Evolutionary conservation across 2,797 vertebrate genomes (phyloP).

Genomic region (Sarcophilus harrisii): DNA sequence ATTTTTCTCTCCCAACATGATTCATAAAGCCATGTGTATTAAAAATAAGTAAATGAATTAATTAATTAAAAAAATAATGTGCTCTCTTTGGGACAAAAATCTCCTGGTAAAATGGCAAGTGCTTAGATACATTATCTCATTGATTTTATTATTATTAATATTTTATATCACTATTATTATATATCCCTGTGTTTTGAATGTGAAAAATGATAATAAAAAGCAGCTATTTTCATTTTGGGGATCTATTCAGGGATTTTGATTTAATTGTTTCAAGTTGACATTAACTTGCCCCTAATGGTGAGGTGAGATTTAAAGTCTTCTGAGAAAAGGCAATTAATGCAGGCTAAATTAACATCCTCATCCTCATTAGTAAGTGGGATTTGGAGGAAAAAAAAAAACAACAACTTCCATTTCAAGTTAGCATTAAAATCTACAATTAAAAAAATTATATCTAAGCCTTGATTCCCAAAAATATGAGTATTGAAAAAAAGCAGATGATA

Average conservation of each 20-base stretch:
- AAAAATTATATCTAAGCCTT: not conserved
- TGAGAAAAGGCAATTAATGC: not conserved
- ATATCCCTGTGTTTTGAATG: not conserved
- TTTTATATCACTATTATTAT: not conserved
- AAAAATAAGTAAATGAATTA: too few relatives aligned
- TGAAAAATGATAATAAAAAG: not conserved
- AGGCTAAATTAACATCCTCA: slow-evolving; percentile 3
- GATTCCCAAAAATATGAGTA: not conserved
- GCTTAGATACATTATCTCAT: not conserved
- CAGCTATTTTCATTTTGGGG: not conserved
- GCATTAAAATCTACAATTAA: not conserved
- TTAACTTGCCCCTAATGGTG: slow-evolving; percentile 9
- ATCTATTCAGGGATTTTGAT: not conserved
- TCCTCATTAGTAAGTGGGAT: not conserved
- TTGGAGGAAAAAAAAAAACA: not conserved
- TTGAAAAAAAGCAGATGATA: not conserved
- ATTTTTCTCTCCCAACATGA: too few relatives aligned
- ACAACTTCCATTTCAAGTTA: not conserved
- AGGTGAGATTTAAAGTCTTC: not conserved
- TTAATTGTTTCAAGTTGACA: not conserved
- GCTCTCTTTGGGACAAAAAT: not conserved
- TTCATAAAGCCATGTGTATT: too few relatives aligned
- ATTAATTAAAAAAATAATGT: too few relatives aligned
- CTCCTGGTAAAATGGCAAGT: not conserved
- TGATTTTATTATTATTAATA: not conserved